Percentiles rank a stretch among this genome's conserved stretches.
phyloP scores from a whole-genome alignment of 2,888 invertebrate species.

The Biston stratarius region DNA sequence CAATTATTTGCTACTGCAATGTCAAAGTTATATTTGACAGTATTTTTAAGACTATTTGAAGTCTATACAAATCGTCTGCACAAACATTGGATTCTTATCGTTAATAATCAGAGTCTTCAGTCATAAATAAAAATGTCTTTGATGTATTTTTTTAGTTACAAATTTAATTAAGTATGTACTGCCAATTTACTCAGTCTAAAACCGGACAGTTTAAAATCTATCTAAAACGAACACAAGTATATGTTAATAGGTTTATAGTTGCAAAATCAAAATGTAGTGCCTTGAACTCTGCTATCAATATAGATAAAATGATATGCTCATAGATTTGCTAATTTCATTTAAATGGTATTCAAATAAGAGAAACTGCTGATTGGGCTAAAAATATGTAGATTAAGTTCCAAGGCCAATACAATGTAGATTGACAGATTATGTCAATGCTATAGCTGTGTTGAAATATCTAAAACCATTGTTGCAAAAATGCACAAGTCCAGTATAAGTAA shows the following conservation, averaged over 20 bases:
- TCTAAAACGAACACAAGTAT: background rate
- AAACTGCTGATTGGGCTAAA: background rate
- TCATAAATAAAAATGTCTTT: background rate
- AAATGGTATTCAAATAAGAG: background rate
- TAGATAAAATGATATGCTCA: background rate
- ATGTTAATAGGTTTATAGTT: background rate
- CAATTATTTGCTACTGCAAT: background rate
- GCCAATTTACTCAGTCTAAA: too few relatives aligned
- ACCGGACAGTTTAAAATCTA: constrained; percentile 1
- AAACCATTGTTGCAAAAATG: background rate
- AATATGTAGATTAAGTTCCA: background rate
- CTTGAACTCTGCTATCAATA: constrained; percentile 7
- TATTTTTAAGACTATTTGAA: background rate
- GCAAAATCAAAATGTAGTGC: constrained; percentile 3
- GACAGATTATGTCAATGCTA: background rate
- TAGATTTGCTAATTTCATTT: background rate
- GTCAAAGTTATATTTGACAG: background rate
- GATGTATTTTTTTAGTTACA: background rate
- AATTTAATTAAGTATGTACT: background rate
- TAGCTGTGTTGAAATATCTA: background rate
- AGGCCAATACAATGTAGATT: background rate
- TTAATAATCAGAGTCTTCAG: background rate
- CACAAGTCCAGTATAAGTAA: too few relatives aligned
- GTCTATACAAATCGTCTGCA: too few relatives aligned
- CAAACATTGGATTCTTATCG: too few relatives aligned